Conservation (phyloP, 1,140 invertebrate species). For the Heliconius melpomene region DNA sequence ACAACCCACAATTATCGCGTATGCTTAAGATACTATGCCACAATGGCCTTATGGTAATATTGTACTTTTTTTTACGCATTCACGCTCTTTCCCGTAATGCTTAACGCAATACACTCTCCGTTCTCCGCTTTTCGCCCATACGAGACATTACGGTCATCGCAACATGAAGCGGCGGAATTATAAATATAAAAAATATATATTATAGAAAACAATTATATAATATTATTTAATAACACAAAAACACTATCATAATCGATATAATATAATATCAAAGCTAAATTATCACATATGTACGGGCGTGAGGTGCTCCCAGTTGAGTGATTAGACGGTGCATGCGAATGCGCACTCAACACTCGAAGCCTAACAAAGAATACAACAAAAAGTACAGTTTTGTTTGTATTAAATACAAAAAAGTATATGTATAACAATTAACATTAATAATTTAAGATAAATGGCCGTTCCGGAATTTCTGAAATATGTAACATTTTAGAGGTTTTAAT, state of each 20-base stretch:
- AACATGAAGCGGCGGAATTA: too few relatives aligned
- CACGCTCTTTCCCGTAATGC: too few relatives aligned
- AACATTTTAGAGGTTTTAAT: neutral
- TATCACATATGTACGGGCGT: neutral
- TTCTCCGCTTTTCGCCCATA: too few relatives aligned
- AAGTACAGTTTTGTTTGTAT: neutral
- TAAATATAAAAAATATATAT: too few relatives aligned
- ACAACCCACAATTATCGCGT: too few relatives aligned
- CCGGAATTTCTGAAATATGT: neutral
- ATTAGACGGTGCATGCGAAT: neutral
- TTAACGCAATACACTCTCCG: too few relatives aligned
- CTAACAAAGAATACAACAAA: neutral
- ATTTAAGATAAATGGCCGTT: neutral
- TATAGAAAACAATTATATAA: neutral
- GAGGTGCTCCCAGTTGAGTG: neutral
- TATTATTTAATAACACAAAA: neutral
- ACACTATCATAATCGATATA: constrained; percentile 1
- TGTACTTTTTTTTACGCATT: too few relatives aligned
- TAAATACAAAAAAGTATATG: neutral
- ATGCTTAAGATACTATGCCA: too few relatives aligned
- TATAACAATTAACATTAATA: neutral
- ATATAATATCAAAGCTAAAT: neutral
- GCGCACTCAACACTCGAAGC: neutral
- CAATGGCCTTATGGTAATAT: too few relatives aligned
- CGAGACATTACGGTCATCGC: too few relatives aligned